A percentile compares a stretch with the other conserved stretches of the same genome.
Evolutionary conservation across 2,888 invertebrate genomes (phyloP).

Genomic region (Psylliodes chrysocephalus): DNA sequence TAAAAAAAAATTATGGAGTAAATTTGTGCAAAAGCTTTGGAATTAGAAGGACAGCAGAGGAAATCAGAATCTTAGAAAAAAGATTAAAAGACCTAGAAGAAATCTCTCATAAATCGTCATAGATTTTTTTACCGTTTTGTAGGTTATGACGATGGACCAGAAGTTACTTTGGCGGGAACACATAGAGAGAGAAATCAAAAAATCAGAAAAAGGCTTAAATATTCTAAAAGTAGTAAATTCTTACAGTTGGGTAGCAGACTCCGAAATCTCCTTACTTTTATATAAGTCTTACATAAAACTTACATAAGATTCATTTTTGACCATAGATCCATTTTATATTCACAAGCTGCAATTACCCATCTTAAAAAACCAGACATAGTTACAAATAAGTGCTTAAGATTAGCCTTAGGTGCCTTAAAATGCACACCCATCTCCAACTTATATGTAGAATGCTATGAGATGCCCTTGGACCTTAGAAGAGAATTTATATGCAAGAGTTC

Average conservation of each 20-base stretch:
- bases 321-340: neutral
- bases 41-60: too few species aligned
- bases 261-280: constrained; percentile 1
- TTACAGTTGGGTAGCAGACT: too few species aligned
- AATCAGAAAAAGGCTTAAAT: constrained; percentile 12
- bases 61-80: too few species aligned
- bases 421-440: neutral
- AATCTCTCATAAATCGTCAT: too few species aligned
- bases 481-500: neutral
- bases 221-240: too few species aligned
- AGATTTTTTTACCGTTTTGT: too few species aligned
- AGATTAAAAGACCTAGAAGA: too few species aligned
- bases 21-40: too few species aligned
- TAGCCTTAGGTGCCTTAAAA: neutral
- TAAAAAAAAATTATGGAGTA: too few species aligned
- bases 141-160: too few species aligned
- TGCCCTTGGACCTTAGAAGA: neutral
- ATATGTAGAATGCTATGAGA: neutral
- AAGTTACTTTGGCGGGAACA: constrained; percentile 19
- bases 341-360: neutral
- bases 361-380: neutral
- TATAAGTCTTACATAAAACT: constrained; percentile 3
- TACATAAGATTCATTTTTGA: constrained; percentile 8
- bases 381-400: neutral
- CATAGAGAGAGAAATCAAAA: neutral